phyloP scores from a whole-genome alignment of 2,888 invertebrate species.

The Leptothorax acervorum region DNA sequence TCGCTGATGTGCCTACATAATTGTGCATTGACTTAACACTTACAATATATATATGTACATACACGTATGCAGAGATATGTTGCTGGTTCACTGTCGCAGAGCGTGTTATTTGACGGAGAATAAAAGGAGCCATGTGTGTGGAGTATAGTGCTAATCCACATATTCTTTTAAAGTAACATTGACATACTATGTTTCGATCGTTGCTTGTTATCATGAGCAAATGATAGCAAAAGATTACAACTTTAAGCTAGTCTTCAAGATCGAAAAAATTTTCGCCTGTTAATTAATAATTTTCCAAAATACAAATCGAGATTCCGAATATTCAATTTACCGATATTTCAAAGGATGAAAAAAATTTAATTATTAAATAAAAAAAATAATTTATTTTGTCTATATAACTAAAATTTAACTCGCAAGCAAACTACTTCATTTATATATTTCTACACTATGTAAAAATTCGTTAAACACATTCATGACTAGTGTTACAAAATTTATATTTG shows the following conservation, averaged over 20 bases:
- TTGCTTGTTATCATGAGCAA: neutral
- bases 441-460: neutral
- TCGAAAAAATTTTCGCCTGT: neutral
- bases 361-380: neutral
- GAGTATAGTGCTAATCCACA: conserved; percentile 15
- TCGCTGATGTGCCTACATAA: conserved; percentile 47
- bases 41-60: conserved; percentile 45
- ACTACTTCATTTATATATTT: neutral
- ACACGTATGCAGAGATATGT: conserved; percentile 49
- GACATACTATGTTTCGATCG: neutral
- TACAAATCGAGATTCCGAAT: neutral
- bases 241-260: neutral
- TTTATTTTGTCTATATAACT: neutral
- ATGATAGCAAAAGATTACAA: neutral
- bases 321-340: neutral
- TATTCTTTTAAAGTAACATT: neutral
- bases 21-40: conserved; percentile 48
- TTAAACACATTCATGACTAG: neutral
- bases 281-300: conserved; percentile 7
- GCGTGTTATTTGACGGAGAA: neutral
- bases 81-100: conserved; percentile 52
- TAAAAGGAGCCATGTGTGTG: neutral
- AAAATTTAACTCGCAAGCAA: neutral
- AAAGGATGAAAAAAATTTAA: neutral
- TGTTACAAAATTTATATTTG: neutral